Percentiles rank a stretch among this genome's conserved stretches.
Evolutionary conservation across 2,888 invertebrate genomes (phyloP).

Genomic region (Trichacis sp.): DNA sequence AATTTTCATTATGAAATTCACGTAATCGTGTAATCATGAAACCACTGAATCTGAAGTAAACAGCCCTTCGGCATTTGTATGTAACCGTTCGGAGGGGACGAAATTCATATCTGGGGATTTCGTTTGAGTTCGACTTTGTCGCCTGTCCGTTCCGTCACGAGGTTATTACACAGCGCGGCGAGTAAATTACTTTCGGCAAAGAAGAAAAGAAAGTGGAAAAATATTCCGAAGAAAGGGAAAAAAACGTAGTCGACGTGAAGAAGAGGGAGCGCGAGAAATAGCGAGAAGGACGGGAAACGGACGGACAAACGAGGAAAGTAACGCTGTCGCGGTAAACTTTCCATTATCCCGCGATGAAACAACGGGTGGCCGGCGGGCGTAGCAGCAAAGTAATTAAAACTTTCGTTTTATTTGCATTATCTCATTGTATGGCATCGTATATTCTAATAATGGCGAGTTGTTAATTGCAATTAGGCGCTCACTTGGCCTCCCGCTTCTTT

Average conservation of each 20-base stretch:
- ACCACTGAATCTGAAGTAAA: no score
- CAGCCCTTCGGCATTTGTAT: neutral
- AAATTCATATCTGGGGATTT: constrained; percentile 22
- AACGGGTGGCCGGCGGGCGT: constrained; percentile 60
- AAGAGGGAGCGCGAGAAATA: constrained; percentile 14
- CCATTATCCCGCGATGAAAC: constrained; percentile 65
- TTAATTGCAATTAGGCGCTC: constrained; percentile 68
- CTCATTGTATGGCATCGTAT: constrained; percentile 68
- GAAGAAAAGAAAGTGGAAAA: constrained; percentile 22
- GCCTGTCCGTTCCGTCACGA: constrained; percentile 18
- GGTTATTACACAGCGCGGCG: constrained; percentile 20
- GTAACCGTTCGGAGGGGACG: constrained; percentile 1
- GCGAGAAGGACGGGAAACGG: neutral
- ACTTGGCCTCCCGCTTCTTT: constrained; percentile 47
- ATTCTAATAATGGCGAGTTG: constrained; percentile 68
- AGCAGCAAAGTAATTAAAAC: constrained; percentile 68
- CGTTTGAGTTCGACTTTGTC: constrained; percentile 20
- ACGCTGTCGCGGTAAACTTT: constrained; percentile 65
- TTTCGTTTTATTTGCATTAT: constrained; percentile 69
- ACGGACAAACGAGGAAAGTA: constrained; percentile 36
- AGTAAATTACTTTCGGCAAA: constrained; percentile 28
- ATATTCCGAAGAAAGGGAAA: constrained; percentile 23
- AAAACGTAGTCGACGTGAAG: constrained; percentile 27
- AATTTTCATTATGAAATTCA: no score
- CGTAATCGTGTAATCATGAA: no score